Evolutionary conservation across 1,140 invertebrate species (phyloP), one percentile per base, ranked within the genome.

Genomic region (Cheumatopsyche charites): DNA sequence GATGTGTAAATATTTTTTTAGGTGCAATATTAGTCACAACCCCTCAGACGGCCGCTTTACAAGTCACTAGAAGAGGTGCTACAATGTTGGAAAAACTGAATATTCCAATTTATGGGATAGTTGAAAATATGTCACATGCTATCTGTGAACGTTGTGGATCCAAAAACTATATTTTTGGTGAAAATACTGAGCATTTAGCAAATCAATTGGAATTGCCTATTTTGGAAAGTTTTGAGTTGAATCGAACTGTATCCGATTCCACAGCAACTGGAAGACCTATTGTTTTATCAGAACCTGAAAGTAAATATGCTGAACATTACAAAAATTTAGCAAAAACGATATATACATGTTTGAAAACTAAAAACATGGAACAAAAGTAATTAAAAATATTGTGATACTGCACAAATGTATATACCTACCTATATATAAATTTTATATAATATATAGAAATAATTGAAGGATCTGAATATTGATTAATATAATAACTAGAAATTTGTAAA

Each of bases 21-120:
- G 92, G 92, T 25, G 92, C 90, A 6, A 75, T 97, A 6, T 82
- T 97, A 26, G 91, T 97, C 0, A 94, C 92, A 13, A 96, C 94
- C 0, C 94, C 94, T 0, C 94, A 96, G 80, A 88, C 87, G 65
- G 90, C 93, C 5, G 90, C 94, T 0, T 76, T 95, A 4, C 88
- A 94, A 78, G 94, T 96, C 41, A 91, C 93, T 0, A 85, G 88
- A 72, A 87, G 93, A 79, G 92, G 92, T 41, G 89, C 90, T 1
- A 87, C 88, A 73, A 94, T 95, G 92, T 93, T 92, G 77, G 84
- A 89, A 75, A 94, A 91, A 79, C 80, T 95, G 2, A 85, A 90
- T 65, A 87, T 96, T 62, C 93, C 93, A 0, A 86, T 96, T 45
- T 84, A 92, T 62, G 94, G 94, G 13, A 82, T 95, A 67, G 89